Evolutionary conservation across 2,888 invertebrate genomes (phyloP), one percentile per base, ranked within the genome.

Genomic region (Sphinx pinastri): DNA sequence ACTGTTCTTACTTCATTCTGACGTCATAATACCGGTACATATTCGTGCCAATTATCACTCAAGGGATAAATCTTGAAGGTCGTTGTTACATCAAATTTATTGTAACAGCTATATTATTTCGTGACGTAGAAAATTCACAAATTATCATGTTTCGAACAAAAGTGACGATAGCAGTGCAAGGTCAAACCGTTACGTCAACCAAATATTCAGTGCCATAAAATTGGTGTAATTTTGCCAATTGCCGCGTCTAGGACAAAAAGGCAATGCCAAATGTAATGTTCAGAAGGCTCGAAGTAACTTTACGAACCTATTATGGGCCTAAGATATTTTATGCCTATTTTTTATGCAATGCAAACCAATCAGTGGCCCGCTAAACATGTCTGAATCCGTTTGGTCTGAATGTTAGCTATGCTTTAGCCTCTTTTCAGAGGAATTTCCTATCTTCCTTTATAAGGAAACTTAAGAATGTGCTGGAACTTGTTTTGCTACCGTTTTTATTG

Each of bases 91-190:
- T 57, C 13, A 57, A 6, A 13, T 57, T 57, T 57, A 57, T 19
- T 57, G 2, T 25, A 2, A 57, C 12, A 57, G 12, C 51, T 14
- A 16, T 57, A 25, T 25, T 25, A 57, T 57, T 19, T 13, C 12
- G 57, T 57, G 12, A 57, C 13, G 25, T 19, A 57, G 25, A 25
- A 11, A 57, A 13, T 19, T 57, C 57, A 57, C 25, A 19, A 57
- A 57, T 57, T 57, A 57, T 31, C 57, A 57, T 25, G 57, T 57
- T 19, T 25, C 25, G 25, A 25, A 57, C 57, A 57, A 25, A 25
- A 31, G 13, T 19, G 6, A 57, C 19, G 16, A 57, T 57, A 13
- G 6, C 25, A 31, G 13, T 16, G 25, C 57, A 57, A 57, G 57
- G 57, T 25, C 25, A 6, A 11, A 25, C 19, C 5, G 12, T 57